These are phyloP conservation scores for Aleiodes leptofemur DNA, from an alignment of 2,888 invertebrate genomes.

Conservation along the genomic window DNA sequence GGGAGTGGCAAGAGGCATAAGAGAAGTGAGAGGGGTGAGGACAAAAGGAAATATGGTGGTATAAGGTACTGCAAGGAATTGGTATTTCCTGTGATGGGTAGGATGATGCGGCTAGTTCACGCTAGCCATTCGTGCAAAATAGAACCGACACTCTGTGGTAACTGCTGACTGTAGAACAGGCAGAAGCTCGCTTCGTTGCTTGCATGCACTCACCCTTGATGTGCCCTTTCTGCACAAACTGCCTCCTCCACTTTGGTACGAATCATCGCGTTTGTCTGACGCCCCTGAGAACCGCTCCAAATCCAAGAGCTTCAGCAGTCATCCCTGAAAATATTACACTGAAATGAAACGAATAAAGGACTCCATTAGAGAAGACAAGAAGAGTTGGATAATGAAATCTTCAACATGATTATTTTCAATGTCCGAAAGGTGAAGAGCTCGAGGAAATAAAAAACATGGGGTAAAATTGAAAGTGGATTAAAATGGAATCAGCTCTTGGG, in stretches of 20 bases:
- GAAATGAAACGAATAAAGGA: constrained; percentile 7
- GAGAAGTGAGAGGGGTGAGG: neutral
- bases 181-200: constrained; percentile 26
- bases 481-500: constrained; percentile 68
- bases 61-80: constrained; percentile 51
- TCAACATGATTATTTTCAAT: constrained; percentile 23
- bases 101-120: constrained; percentile 56
- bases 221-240: constrained; percentile 52
- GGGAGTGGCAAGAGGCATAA: constrained; percentile 48
- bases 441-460: constrained; percentile 57
- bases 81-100: constrained; percentile 49
- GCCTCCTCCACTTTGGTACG: constrained; percentile 60
- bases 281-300: constrained; percentile 22
- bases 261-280: constrained; percentile 63
- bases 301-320: neutral
- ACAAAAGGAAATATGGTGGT: constrained; percentile 32
- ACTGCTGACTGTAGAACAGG: constrained; percentile 65
- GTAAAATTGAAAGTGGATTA: constrained; percentile 73
- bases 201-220: constrained; percentile 27
- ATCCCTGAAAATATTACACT: constrained; percentile 54
- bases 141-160: constrained; percentile 68
- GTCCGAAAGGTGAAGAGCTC: constrained; percentile 30
- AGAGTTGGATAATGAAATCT: constrained; percentile 1
- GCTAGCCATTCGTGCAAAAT: constrained; percentile 52
- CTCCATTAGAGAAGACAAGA: constrained; percentile 2